These are phyloP conservation scores for Gobius niger DNA, from an alignment of 2,113 vertebrate genomes.

Conservation along the genomic window DNA sequence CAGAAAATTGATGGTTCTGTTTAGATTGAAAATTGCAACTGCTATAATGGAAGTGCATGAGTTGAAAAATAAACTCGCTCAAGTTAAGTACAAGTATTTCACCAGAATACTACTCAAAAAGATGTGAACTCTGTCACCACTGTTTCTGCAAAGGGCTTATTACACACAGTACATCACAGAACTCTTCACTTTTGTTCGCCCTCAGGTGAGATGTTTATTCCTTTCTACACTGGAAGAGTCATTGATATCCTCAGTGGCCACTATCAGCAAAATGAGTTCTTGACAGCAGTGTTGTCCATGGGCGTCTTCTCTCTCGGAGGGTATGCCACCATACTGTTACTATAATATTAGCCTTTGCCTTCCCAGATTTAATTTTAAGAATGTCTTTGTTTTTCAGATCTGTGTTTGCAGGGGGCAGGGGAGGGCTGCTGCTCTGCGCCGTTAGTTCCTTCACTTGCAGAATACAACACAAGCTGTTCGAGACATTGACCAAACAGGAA, in stretches of 20 bases:
- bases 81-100: too few species aligned
- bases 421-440: conserved; percentile 65
- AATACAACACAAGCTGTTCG: conserved; percentile 67
- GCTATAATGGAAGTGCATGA: too few species aligned
- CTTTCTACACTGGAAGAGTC: conserved; percentile 78
- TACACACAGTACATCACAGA: background rate
- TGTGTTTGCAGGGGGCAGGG: conserved; percentile 67
- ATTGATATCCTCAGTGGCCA: conserved; percentile 81
- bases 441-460: conserved; percentile 57
- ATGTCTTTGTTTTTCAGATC: conserved; percentile 51
- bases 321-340: conserved; percentile 47
- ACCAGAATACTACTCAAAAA: too few species aligned
- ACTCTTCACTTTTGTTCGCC: background rate
- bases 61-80: too few species aligned
- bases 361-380: background rate
- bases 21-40: too few species aligned
- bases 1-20: too few species aligned
- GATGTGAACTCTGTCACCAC: too few species aligned
- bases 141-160: too few species aligned
- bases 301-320: conserved; percentile 75
- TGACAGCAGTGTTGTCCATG: conserved; percentile 71
- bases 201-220: conserved; percentile 75
- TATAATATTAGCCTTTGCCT: too few species aligned
- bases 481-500: conserved; percentile 68
- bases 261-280: conserved; percentile 63